Conservation (phyloP, 1,140 invertebrate genomes). For the Drosophila neocordata region DNA sequence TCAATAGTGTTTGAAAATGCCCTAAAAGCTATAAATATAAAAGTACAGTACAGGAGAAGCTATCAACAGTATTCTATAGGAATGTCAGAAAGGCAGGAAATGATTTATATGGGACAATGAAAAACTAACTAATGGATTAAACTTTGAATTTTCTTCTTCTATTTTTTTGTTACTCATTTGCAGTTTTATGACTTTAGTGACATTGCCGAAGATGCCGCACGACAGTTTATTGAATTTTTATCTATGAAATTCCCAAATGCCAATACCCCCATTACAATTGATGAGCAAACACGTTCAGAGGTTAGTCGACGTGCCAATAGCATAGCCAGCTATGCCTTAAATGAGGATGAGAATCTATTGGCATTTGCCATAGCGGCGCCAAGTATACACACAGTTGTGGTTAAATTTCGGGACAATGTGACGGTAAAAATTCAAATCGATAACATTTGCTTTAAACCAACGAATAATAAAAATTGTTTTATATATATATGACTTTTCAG, state of each 20-base stretch:
- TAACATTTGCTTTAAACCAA: not conserved
- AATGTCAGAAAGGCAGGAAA: not conserved
- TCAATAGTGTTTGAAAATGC: not conserved
- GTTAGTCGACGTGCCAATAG: conserved; percentile 71
- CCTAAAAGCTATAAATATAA: not conserved
- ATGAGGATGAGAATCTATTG: conserved; percentile 80
- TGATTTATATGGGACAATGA: not conserved
- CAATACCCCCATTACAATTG: conserved; percentile 64
- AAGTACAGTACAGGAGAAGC: not conserved
- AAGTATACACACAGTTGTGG: conserved; percentile 79
- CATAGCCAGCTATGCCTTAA: conserved; percentile 77
- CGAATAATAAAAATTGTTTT: not conserved
- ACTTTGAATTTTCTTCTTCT: not conserved
- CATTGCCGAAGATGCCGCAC: conserved; percentile 74
- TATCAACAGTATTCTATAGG: not conserved
- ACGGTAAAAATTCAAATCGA: conserved; percentile 51
- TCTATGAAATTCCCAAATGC: conserved; percentile 66
- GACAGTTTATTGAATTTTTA: conserved; percentile 80
- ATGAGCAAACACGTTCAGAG: conserved; percentile 66
- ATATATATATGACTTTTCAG: conserved; percentile 37
- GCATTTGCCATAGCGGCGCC: conserved; percentile 82
- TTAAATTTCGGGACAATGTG: conserved; percentile 82
- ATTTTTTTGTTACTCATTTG: conserved; percentile 15
- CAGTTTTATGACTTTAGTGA: conserved; percentile 80
- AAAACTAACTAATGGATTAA: not conserved